Evolutionary conservation across 2,797 vertebrate genomes (phyloP), one percentile per base, ranked within the genome.

Genomic region (Craterocephalus amniculus): DNA sequence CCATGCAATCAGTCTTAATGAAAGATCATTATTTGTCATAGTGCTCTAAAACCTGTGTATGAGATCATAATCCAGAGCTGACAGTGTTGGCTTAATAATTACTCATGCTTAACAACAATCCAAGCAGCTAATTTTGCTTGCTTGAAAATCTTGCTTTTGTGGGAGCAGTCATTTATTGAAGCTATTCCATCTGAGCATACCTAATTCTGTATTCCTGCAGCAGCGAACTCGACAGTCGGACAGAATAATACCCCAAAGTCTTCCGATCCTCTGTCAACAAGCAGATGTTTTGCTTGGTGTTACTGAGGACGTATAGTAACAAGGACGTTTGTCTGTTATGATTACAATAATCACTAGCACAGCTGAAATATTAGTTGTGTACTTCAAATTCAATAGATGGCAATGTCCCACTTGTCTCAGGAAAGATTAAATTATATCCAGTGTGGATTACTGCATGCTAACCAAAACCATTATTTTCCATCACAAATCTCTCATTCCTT

Each of bases 91-190:
- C 61, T 78, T 73, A 79, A 78, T 77, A 85, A 83, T 84, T 87
- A 85, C 73, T 81, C 71, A 75, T 74, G 73, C 83, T 79, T 76
- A 75, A 40, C 38, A 86, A 85, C 88, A 77, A 86, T 63, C 72
- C 64, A 67, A 6, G 27, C 69, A 76, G 38, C 38, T 4, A 56
- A 74, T 68, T 80, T 60, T 32, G 56, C 35, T 73, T 35, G 34
- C 34, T 74, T 63, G 61, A 63, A 78, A 71, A 64, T 78, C 76
- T 76, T 14, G 62, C 78, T 84, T 76, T 75, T 54, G 52, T n/a
- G 76, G 68, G 64, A 75, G 22, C 55, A 63, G 65, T 61, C 67
- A 51, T 58, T 83, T 80, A 89, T 73, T 87, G 69, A 85, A 86
- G 82, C 73, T 77, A 31, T 29, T 79, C 58, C 2, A 80, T 85